Base-by-base conservation (phyloP, 2,888 invertebrate genomes). In the Tuberolachnus salignus region DNA sequence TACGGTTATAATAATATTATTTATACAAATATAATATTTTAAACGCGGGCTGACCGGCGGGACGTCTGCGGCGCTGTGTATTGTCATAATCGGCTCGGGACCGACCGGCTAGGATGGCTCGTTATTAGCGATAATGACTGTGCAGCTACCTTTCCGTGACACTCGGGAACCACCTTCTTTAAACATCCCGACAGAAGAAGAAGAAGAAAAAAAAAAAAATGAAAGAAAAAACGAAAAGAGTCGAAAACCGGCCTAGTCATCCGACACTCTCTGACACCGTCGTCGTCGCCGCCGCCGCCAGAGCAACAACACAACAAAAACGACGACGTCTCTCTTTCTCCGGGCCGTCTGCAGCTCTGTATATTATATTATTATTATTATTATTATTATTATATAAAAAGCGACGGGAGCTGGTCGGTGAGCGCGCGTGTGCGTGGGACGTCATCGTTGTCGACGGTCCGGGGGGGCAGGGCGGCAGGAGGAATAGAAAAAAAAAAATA, bases 41-140 rank as follows among this genome's bases (percentile, higher is more conserved):
- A 34, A 34, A 34, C 34, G 34, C 34, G 3, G 34, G 34, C 34
- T 9, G 10, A 59, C 26, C 26, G 16, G 26, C 59, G 16, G 59
- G n/a, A 42, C 11, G 13, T 42, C 61, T 3, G 13, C 46, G 26
- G 8, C 19, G 46, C 66, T 16, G 44, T 11, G 51, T 34, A 34
- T 67, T 67, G 66, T 67, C 75, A 66, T 75, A 75, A 75, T 75
- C 55, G 66, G 64, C n/a, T n/a, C 64, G 64, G 34, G 53, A n/a
- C 66, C 26, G 6, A n/a, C 34, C 34, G 34, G n/a, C n/a, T n/a
- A n/a, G n/a, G 9, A 46, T 34, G 6, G 51, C 72, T 75, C 75
- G 75, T 75, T 75, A 75, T 75, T 75, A 75, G 75, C 75, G 75
- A 67, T 75, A 75, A 75, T 75, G 75, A 75, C 75, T 78, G 59